Conservation (phyloP, 2,797 vertebrate genomes). For the Myiothlypis coronata region DNA sequence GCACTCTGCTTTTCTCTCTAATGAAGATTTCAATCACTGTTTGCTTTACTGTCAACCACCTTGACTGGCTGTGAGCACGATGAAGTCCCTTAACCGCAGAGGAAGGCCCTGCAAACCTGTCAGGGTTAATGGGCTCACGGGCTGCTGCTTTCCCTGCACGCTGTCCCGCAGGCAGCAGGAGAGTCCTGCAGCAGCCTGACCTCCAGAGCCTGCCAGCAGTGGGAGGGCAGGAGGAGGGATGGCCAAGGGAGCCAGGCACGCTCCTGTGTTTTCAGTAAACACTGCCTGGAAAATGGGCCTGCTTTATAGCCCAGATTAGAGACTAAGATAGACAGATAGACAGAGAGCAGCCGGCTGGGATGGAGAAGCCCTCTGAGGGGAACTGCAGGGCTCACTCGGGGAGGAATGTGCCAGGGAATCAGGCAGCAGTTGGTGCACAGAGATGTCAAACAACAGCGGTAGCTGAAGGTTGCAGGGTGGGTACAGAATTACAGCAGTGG, state of each 20-base stretch:
- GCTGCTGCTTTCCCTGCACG: background rate
- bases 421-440: background rate
- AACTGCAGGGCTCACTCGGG: background rate
- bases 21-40: conserved; percentile 6
- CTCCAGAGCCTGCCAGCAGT: background rate
- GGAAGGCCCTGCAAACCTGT: background rate
- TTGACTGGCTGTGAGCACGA: background rate
- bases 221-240: background rate
- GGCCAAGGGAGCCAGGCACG: conserved; percentile 46
- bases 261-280: conserved; percentile 72
- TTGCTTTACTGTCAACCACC: background rate
- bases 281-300: conserved; percentile 29
- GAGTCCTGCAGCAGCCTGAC: conserved; percentile 25
- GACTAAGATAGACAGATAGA: background rate
- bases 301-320: conserved; percentile 57
- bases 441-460: background rate
- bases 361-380: background rate
- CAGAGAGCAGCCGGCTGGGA: background rate
- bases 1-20: background rate
- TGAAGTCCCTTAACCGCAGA: background rate
- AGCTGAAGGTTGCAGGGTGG: background rate
- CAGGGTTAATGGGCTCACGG: background rate
- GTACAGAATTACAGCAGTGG: background rate
- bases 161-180: background rate
- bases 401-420: background rate